These are phyloP conservation scores for Pogonomyrmex californicus DNA, from an alignment of 1,140 invertebrate genomes.

Conservation along the genomic window DNA sequence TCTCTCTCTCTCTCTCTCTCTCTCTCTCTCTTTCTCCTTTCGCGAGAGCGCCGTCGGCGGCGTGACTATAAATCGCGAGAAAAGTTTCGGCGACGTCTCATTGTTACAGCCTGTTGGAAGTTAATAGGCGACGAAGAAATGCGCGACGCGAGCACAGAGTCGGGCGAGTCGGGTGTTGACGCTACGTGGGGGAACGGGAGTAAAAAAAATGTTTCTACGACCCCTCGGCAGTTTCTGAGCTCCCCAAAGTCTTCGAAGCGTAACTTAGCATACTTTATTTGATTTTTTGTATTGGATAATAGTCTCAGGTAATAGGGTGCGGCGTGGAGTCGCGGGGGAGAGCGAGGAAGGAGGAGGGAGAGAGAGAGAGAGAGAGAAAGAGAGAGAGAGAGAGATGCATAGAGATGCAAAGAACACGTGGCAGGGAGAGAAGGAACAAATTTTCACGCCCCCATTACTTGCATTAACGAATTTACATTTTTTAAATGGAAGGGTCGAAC, in stretches of 20 bases:
- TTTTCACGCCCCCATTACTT: constrained; percentile 81
- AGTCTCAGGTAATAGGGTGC: constrained; percentile 80
- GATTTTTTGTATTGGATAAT: constrained; percentile 88
- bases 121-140: constrained; percentile 76
- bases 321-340: background rate
- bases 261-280: constrained; percentile 87
- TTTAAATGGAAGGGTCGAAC: constrained; percentile 85
- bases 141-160: constrained; percentile 31
- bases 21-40: background rate
- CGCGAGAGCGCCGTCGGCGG: constrained; percentile 3
- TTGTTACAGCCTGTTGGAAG: constrained; percentile 77
- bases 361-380: constrained; percentile 17
- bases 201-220: constrained; percentile 77
- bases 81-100: constrained; percentile 66
- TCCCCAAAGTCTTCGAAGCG: constrained; percentile 82
- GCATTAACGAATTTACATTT: constrained; percentile 88
- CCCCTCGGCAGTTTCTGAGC: constrained; percentile 72
- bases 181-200: constrained; percentile 46
- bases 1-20: no score
- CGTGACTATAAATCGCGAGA: constrained; percentile 58
- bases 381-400: constrained; percentile 5
- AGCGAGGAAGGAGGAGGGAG: constrained; percentile 40
- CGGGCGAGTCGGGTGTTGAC: constrained; percentile 41
- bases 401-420: background rate
- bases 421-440: constrained; percentile 74